These are phyloP conservation scores for Dinocampus coccinellae DNA, from an alignment of 2,888 invertebrate genomes.

Conservation along the genomic window DNA sequence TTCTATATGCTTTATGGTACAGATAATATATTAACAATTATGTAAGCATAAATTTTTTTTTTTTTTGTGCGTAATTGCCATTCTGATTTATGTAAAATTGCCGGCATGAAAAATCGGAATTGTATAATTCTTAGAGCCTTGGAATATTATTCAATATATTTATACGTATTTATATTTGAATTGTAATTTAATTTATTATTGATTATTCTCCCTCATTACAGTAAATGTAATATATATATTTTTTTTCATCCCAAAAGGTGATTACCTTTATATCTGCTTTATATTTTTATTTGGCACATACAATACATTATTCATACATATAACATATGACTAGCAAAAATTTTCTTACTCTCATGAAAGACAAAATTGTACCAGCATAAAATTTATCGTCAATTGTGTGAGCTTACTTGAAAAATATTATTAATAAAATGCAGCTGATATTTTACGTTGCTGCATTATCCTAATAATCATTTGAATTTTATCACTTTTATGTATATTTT, in stretches of 20 bases:
- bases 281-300: constrained; percentile 56
- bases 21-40: not conserved
- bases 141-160: not conserved
- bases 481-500: constrained; percentile 35
- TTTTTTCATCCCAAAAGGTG: not conserved
- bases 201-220: not conserved
- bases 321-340: constrained; percentile 44
- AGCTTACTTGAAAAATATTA: not conserved
- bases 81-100: not conserved
- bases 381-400: constrained; percentile 3
- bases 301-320: constrained; percentile 49
- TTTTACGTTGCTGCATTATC: not conserved
- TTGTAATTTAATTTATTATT: not conserved
- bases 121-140: not conserved
- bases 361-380: constrained; percentile 27
- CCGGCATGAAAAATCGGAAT: not conserved
- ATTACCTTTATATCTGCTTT: not conserved
- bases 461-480: constrained; percentile 31
- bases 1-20: not conserved
- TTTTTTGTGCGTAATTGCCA: not conserved
- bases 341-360: constrained; percentile 53
- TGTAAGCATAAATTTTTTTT: not conserved
- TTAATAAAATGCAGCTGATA: not conserved
- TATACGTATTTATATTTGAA: not conserved
- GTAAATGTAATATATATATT: not conserved